These are phyloP conservation scores for Palythoa grandiflora DNA, from an alignment of 92 coral and sea anemone species.

Conservation along the genomic window DNA sequence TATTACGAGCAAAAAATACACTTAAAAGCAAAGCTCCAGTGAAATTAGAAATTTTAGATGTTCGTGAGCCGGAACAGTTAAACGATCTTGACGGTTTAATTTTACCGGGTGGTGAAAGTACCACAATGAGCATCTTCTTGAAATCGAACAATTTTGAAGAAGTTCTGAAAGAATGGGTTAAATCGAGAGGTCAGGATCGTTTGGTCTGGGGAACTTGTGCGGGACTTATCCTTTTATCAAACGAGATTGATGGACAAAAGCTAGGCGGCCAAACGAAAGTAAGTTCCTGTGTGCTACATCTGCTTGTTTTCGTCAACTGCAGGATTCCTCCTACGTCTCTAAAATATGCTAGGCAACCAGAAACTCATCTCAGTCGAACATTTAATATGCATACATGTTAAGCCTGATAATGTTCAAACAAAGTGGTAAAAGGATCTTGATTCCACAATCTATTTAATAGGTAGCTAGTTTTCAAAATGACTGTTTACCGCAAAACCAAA, in stretches of 20 bases:
- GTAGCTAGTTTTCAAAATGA: no score
- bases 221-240: slow-evolving; percentile 90
- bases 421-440: no score
- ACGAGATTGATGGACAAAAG: slow-evolving; percentile 78
- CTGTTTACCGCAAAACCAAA: no score
- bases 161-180: slow-evolving; percentile 76
- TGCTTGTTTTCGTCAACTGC: neutral
- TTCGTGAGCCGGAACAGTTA: slow-evolving; percentile 77
- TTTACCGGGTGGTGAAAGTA: slow-evolving; percentile 97
- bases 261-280: slow-evolving; percentile 85
- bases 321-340: neutral
- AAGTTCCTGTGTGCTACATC: neutral
- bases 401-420: no score
- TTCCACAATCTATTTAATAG: no score
- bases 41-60: slow-evolving; percentile 75
- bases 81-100: slow-evolving; percentile 81
- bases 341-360: slow-evolving; percentile 18
- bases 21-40: slow-evolving; percentile 51
- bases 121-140: slow-evolving; percentile 80
- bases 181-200: slow-evolving; percentile 62
- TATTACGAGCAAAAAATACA: slow-evolving; percentile 71
- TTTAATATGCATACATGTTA: neutral
- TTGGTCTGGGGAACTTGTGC: slow-evolving; percentile 97
- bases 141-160: slow-evolving; percentile 76
- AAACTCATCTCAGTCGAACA: neutral